A percentile compares a stretch with the other conserved stretches of the same genome.
These are phyloP conservation scores for Pyrocoelia pectoralis DNA, from an alignment of 2,888 invertebrate genomes.

Conservation along the genomic window DNA sequence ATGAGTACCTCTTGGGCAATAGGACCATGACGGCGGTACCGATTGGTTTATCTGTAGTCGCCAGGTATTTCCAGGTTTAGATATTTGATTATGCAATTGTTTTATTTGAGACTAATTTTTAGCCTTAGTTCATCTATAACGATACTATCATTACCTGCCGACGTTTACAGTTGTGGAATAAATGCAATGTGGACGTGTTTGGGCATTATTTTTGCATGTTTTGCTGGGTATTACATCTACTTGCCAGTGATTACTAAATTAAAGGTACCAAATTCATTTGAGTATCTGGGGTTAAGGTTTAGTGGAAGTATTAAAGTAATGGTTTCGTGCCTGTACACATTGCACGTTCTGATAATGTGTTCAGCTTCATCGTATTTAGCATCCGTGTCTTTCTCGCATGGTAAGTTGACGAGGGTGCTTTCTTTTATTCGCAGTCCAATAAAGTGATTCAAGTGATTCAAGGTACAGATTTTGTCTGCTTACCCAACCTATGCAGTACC, in stretches of 20 bases:
- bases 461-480: too few relatives aligned
- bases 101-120: background rate
- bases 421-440: too few relatives aligned
- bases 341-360: too few relatives aligned
- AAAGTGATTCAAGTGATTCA: too few relatives aligned
- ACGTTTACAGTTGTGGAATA: constrained; percentile 76
- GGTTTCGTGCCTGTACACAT: constrained; percentile 60
- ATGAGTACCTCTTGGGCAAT: constrained; percentile 67
- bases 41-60: constrained; percentile 72
- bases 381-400: too few relatives aligned
- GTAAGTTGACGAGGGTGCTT: too few relatives aligned
- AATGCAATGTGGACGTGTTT: constrained; percentile 63
- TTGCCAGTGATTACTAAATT: constrained; percentile 63
- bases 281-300: constrained; percentile 68
- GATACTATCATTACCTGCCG: constrained; percentile 75
- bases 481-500: too few relatives aligned
- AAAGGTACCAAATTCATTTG: constrained; percentile 70
- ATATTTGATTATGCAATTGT: too few relatives aligned
- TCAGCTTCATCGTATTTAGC: too few relatives aligned
- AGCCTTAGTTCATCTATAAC: constrained; percentile 58
- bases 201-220: constrained; percentile 39
- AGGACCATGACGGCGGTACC: constrained; percentile 74
- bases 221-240: constrained; percentile 43
- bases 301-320: constrained; percentile 64
- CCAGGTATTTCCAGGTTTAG: constrained; percentile 71